Evolutionary conservation across 1,140 invertebrate species (phyloP), one percentile per base, ranked within the genome.

Genomic region (Pogonognathellus flavescens): DNA sequence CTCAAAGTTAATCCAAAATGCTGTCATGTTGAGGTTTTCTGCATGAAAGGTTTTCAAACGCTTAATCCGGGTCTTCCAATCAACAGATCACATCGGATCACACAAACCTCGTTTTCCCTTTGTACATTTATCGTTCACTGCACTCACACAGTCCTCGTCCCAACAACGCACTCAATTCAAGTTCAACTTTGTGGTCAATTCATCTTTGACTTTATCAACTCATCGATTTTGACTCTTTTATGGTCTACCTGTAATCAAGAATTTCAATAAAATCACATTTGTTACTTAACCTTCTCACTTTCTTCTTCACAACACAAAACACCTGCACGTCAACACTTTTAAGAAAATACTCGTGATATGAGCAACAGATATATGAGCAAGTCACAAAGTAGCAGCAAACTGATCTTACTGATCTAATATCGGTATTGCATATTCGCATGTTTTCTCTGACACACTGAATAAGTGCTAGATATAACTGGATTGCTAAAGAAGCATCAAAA

Each of bases 21-120:
- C 59, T 22, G 82, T 83, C 82, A 83, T 83, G 82, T 83, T 83
- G 57, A 41, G 53, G 41, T 50, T 83, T 83, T 83, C 82, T 83
- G 82, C 18, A 60, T 83, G 57, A 62, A 18, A 25, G 82, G 1
- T 20, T 66, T 83, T 62, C 55, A 52, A 83, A 83, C 18, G 82
- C 82, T 83, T 83, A 83, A 83, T 83, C 82, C 82, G 55, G 60
- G 25, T 41, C 20, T 60, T 20, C n/a, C 55, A 62, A 83, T 60
- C 82, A 83, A 83, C 60, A 60, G 82, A 83, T 66, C 82, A 62
- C 41, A 31, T 31, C 41, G 41, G 55, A 83, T 83, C 82, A 83
- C 25, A 62, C 82, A 31, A 20, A 49, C 82, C 57, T 57, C 59
- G n/a, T 20, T 62, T 83, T 83, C 57, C 22, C 11, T 25, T 59